Evolutionary conservation across 2,888 invertebrate genomes (phyloP).

Genomic region (Beris chalybata): DNA sequence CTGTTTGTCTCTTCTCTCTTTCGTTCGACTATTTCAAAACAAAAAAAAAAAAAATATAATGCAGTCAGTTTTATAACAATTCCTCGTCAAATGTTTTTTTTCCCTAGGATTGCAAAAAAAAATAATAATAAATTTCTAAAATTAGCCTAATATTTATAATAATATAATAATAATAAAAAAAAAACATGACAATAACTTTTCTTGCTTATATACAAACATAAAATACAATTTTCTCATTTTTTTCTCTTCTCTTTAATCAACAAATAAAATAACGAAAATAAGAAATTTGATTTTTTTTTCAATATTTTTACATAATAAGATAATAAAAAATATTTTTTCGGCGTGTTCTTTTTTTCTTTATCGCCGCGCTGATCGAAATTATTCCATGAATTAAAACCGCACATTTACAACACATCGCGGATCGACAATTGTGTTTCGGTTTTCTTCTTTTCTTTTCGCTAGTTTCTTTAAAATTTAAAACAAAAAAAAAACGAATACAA

Average conservation of each 20-base stretch:
- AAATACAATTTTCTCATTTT: conserved; percentile 19
- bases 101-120: conserved; percentile 17
- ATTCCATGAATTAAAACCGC: no score
- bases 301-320: no score
- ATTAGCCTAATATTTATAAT: conserved; percentile 23
- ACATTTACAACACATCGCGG: no score
- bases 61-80: conserved; percentile 24
- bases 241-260: background rate
- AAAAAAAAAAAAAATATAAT: conserved; percentile 12
- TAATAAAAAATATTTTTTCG: no score
- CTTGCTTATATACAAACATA: conserved; percentile 26
- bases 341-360: no score
- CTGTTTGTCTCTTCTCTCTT: background rate
- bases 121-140: conserved; percentile 18
- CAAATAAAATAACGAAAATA: conserved; percentile 1
- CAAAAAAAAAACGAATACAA: no score
- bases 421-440: no score
- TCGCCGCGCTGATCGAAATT: no score
- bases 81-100: conserved; percentile 15
- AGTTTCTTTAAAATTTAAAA: no score
- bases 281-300: background rate
- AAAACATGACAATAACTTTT: conserved; percentile 22
- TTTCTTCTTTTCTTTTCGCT: no score
- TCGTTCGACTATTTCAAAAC: background rate
- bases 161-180: conserved; percentile 20